Base-by-base conservation (phyloP, 2,797 vertebrate genomes). In the Loris lydekkerianus region DNA sequence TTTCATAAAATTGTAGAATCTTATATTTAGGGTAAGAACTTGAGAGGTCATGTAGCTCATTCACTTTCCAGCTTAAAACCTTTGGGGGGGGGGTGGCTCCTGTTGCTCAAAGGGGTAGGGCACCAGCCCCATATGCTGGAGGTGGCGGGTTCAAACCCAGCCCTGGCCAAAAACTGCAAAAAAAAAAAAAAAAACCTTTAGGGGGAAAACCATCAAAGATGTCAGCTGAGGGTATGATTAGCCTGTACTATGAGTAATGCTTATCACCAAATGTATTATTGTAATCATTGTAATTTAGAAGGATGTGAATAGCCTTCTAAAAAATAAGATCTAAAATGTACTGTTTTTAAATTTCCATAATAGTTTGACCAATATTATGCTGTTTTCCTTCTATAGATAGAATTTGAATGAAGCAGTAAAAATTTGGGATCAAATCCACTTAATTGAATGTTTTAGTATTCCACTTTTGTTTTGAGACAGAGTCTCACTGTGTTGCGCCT, bases 371-470 rank as follows among this genome's bases (percentile, higher is more conserved):
- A 83, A 3, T 40, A 60, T 85, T n/a, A 37, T 67, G 34, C 27
- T 65, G 7, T 31, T 40, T 23, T 60, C 40, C 11, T 89, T 37
- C 61, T 76, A 65, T 72, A 56, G 46, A 46, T 5, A 91, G 46
- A 25, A 37, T 77, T 91, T 94, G 85, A 87, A 86, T 69, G 43
- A 85, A 92, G 7, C 18, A 78, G 40, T 88, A 40, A 93, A 93
- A 76, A 75, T 85, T 93, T 77, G 81, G 29, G 78, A 77, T 86
- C 49, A 91, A 37, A 34, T 82, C 34, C 81, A 58, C 46, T 46
- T 72, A 29, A 61, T 72, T 94, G 40, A 90, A 69, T 80, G 60
- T 72, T 86, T 61, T 89, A 82, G 5, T 92, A 83, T 87, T 76
- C 91, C 61, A 53, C 40, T 40, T 40, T 40, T 40, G 40, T 40